Percentiles rank a stretch among this genome's conserved stretches.
Evolutionary conservation across 2,888 invertebrate genomes (phyloP).

Genomic region (Polyommatus icarus): DNA sequence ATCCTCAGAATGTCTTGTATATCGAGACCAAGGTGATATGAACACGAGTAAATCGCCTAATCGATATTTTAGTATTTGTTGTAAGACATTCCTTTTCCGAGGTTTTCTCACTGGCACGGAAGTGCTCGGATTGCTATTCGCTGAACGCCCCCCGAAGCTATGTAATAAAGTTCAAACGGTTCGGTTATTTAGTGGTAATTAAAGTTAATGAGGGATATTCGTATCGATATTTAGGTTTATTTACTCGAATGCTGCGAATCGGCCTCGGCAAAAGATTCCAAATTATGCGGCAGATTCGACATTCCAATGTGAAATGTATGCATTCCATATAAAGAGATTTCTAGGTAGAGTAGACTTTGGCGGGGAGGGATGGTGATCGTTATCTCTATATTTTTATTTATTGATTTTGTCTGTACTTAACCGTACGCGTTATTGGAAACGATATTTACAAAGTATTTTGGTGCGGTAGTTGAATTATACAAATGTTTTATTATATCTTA

Average conservation of each 20-base stretch:
- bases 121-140: slow-evolving; percentile 73
- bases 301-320: slow-evolving; percentile 48
- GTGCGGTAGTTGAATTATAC: slow-evolving; percentile 78
- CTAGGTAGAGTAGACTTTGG: slow-evolving; percentile 61
- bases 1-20: background rate
- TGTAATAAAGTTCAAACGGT: slow-evolving; percentile 73
- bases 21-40: background rate
- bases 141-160: slow-evolving; percentile 78
- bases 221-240: slow-evolving; percentile 37
- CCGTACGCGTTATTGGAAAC: slow-evolving; percentile 64
- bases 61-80: slow-evolving; percentile 26
- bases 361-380: slow-evolving; percentile 67
- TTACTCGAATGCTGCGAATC: slow-evolving; percentile 30
- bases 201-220: slow-evolving; percentile 54
- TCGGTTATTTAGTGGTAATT: slow-evolving; percentile 67
- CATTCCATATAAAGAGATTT: slow-evolving; percentile 47
- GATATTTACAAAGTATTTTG: slow-evolving; percentile 73
- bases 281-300: slow-evolving; percentile 39
- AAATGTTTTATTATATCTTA: slow-evolving; percentile 71
- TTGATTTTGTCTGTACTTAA: slow-evolving; percentile 64
- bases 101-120: slow-evolving; percentile 37
- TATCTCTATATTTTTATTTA: slow-evolving; percentile 61
- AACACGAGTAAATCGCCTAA: slow-evolving; percentile 36
- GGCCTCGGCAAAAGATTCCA: slow-evolving; percentile 27
- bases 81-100: slow-evolving; percentile 31